Evolutionary conservation across 2,888 invertebrate genomes (phyloP), one percentile per base, ranked within the genome.

Genomic region (Anthophora plumipes): DNA sequence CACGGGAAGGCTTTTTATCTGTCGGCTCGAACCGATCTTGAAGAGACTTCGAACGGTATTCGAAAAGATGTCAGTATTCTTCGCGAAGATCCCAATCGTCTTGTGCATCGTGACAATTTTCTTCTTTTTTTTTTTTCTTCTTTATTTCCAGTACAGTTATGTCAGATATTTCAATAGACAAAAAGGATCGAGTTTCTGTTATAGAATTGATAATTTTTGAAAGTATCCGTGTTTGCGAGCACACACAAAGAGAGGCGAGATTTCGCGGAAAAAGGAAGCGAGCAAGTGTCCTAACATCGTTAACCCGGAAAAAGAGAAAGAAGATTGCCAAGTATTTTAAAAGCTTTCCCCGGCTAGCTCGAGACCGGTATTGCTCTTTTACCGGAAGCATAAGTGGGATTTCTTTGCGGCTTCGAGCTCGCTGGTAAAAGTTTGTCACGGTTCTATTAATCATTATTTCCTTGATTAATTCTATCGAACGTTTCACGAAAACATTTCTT

Each of bases 251-350:
- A 20, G n/a, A 46, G n/a, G 12, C 17, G 54, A 11, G 20, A 17
- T 25, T 20, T 52, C 63, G 50, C n/a, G 63, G 63, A 46, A 69
- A 78, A 63, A 76, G 67, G 77, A 78, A 69, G 39, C 63, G 63
- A 22, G 43, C 25, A 17, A 57, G 63, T 55, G 63, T 69, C 63
- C 68, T 50, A 31, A 25, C 69, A 37, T 80, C 59, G 71, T 71
- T 80, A 71, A 78, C 71, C 79, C 78, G 71, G 79, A 67, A 78
- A 80, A 80, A 78, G 70, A 78, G 79, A 80, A 80, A 78, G 70
- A 80, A 67, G 79, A 72, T 64, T 63, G 67, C 50, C 72, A 41
- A 72, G 79, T 79, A 52, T 79, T 67, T 74, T 61, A 61, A 82
- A 82, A 73, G 82, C 72, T 82, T 82, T 77, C 82, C 55, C 75